A percentile compares a stretch with the other conserved stretches of the same genome.
Evolutionary conservation across 2,797 vertebrate species (phyloP).

Genomic region (Cirrhinus mrigala): DNA sequence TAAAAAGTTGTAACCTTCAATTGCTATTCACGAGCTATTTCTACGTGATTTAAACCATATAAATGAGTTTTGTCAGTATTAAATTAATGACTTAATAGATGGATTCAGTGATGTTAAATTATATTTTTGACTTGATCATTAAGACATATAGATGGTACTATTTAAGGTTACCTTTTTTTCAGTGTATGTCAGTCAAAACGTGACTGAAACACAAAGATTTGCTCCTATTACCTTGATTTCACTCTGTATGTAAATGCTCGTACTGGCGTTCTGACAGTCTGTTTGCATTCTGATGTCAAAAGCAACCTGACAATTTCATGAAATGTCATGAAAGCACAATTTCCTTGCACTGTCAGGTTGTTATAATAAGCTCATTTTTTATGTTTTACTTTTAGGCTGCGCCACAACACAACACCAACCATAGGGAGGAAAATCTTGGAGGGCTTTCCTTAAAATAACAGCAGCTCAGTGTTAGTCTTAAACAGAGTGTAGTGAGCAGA

Average conservation of each 20-base stretch:
- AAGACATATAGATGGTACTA: background rate
- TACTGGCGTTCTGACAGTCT: background rate
- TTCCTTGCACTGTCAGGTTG: background rate
- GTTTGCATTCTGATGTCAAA: background rate
- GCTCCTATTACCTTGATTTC: background rate
- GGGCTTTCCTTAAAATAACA: conserved; percentile 39
- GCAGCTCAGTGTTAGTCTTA: conserved; percentile 40
- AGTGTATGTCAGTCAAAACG: background rate
- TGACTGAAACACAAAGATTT: background rate
- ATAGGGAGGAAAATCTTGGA: conserved; percentile 13
- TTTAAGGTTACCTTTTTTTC: background rate
- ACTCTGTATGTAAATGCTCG: background rate
- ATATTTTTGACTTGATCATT: background rate
- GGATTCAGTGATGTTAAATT: background rate
- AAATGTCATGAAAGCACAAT: background rate
- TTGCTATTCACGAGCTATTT: no score
- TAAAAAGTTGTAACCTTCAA: background rate
- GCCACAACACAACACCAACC: conserved; percentile 25
- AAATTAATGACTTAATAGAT: background rate
- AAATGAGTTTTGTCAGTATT: background rate
- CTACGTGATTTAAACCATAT: no score
- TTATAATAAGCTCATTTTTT: background rate
- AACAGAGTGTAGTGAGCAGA: conserved; percentile 39
- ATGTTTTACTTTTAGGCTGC: background rate
- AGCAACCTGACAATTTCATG: background rate